Conservation (phyloP, 2,113 vertebrate species). For the Oenanthe melanoleuca region DNA sequence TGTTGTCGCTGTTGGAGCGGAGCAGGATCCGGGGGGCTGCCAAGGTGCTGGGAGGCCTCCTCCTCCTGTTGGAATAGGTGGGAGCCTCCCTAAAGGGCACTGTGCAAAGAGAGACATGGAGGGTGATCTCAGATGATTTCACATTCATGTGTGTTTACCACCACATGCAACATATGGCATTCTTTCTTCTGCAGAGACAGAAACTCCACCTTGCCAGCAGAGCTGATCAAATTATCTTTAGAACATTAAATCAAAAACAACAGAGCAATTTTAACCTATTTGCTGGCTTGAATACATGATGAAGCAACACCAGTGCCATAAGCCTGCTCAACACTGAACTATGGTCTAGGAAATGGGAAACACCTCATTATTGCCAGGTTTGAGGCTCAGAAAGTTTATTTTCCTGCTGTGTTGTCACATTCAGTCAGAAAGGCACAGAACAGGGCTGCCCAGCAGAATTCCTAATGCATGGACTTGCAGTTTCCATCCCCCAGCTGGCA, state of each 20-base stretch:
- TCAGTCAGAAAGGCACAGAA: background rate
- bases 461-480: fast-evolving
- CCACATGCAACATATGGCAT: slow-evolving; percentile 1
- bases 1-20: slow-evolving; percentile 96
- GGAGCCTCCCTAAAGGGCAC: slow-evolving; percentile 97
- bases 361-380: background rate
- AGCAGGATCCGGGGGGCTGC: slow-evolving; percentile 89
- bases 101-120: slow-evolving; percentile 44
- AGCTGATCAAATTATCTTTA: background rate
- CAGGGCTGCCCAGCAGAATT: background rate
- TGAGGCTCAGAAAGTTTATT: background rate
- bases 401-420: background rate
- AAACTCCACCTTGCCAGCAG: background rate
- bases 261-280: background rate
- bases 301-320: background rate
- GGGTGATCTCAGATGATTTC: slow-evolving; percentile 4
- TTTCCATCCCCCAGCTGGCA: background rate
- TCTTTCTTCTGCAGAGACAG: background rate
- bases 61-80: slow-evolving; percentile 87
- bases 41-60: slow-evolving; percentile 84
- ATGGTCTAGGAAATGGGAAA: background rate
- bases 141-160: background rate
- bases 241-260: background rate
- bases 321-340: background rate
- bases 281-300: background rate